Base-by-base conservation (phyloP, 1,140 invertebrate genomes). In the Brachionus sp. region DNA sequence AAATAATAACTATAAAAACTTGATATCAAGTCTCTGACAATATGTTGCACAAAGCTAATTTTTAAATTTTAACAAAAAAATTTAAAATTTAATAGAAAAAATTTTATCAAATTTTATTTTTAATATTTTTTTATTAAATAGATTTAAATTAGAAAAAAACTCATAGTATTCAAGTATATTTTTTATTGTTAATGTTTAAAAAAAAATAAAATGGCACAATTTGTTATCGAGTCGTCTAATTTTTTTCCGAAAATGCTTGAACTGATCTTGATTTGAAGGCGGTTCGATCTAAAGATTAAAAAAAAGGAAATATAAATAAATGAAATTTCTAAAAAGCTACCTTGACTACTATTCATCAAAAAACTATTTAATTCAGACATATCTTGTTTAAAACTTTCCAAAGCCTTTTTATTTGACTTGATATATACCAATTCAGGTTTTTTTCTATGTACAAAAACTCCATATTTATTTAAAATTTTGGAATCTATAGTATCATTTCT, bases 401-500 rank as follows among this genome's bases (percentile, higher is more conserved):
- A 46, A 19, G 70, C 70, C 44, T 75, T 75, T 42, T 46, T 75
- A 50, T 75, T 75, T 12, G 70, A 75, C 23, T 75, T 75, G 3
- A 80, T 66, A 64, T 80, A 80, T 23, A 80, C 77, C 5, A 80
- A 25, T 10, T 80, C 77, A 5, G 77, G 77, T 44, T 66, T 80
- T 42, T 80, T 39, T 13, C 77, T 25, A 80, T 80, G 77, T 13
- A 80, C 62, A 66, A 80, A 80, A 37, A 80, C 77, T 23, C 77
- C 77, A 57, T 62, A 66, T 80, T 80, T 66, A 25, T 80, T 80
- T 13, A 80, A 33, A 9, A 80, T 80, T 62, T 80, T 80, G 3
- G 77, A 80, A 44, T 80, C 77, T 10, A 80, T 66, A 25, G 77
- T 66, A 19, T 80, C 77, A 80, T 80, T 80, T 80, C 77, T 80